Percentiles rank a stretch among this genome's conserved stretches.
These are phyloP conservation scores for Alosa alosa DNA, from an alignment of 2,113 vertebrate species.

Conservation along the genomic window DNA sequence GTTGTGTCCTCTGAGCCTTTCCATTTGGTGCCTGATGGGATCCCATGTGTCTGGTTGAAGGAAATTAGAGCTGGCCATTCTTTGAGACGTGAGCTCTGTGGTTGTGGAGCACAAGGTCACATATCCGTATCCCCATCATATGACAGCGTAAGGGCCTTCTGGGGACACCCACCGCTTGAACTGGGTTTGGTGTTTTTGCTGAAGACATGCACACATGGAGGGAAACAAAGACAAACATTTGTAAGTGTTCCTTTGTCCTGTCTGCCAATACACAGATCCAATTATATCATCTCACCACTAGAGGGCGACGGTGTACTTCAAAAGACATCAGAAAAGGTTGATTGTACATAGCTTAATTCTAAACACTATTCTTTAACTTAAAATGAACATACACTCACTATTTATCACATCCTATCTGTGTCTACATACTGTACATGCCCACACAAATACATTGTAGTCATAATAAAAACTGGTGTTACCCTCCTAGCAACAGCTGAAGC, in stretches of 20 bases:
- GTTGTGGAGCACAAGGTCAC: slow-evolving; percentile 64
- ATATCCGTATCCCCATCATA: slow-evolving; percentile 94
- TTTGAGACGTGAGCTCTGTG: background rate
- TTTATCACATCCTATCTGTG: too few species aligned
- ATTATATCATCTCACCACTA: background rate
- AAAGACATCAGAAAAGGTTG: background rate
- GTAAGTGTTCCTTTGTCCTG: too few species aligned
- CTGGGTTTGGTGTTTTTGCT: slow-evolving; percentile 86
- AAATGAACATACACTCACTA: too few species aligned
- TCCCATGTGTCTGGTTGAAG: background rate
- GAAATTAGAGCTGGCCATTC: background rate
- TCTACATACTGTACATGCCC: too few species aligned
- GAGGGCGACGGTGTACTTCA: background rate
- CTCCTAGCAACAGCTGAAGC: background rate
- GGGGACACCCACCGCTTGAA: slow-evolving; percentile 79
- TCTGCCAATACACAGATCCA: background rate
- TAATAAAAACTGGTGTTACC: background rate
- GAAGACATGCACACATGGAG: slow-evolving; percentile 51
- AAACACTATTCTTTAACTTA: background rate
- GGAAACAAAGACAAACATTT: background rate
- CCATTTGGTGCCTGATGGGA: background rate
- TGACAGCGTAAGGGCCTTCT: slow-evolving; percentile 91
- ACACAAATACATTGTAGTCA: background rate
- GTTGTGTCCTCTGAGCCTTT: background rate
- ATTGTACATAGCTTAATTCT: background rate